Evolutionary conservation across 2,888 invertebrate species (phyloP).

Genomic region (Steromphala cineraria): DNA sequence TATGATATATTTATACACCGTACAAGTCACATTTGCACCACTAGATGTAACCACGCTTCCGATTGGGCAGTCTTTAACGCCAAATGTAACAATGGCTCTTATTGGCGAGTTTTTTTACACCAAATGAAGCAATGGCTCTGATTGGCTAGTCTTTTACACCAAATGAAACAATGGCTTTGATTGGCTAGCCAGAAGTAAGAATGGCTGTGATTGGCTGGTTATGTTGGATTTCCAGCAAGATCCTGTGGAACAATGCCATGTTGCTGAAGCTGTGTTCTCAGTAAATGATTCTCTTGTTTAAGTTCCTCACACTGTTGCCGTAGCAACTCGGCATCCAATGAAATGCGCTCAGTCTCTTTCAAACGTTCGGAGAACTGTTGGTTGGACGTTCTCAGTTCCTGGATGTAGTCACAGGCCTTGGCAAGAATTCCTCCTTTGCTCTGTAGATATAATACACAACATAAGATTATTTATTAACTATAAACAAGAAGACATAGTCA

Average conservation of each 20-base stretch:
- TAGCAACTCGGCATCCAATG: slow-evolving; percentile 83
- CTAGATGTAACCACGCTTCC: no score
- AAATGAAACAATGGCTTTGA: no score
- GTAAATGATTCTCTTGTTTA: slow-evolving; percentile 85
- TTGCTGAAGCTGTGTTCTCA: slow-evolving; percentile 81
- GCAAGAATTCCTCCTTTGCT: slow-evolving; percentile 97
- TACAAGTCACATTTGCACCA: no score
- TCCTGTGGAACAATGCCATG: slow-evolving; percentile 79
- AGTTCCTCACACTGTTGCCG: slow-evolving; percentile 84
- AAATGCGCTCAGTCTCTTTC: slow-evolving; percentile 84
- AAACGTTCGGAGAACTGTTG: slow-evolving; percentile 82
- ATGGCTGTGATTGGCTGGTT: neutral
- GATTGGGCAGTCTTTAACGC: no score
- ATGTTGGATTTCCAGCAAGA: slow-evolving; percentile 31
- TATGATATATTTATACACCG: no score
- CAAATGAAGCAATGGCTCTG: no score
- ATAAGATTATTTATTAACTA: no score
- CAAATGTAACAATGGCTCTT: no score
- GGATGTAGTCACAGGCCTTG: slow-evolving; percentile 96
- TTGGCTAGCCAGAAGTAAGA: neutral
- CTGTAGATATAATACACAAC: slow-evolving; percentile 75
- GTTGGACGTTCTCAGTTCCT: slow-evolving; percentile 87
- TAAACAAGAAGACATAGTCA: no score
- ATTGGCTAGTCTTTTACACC: no score
- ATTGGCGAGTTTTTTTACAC: no score